Percentiles rank a stretch among this genome's conserved stretches.
These are phyloP conservation scores for Dolichomitus sp. DNA, from an alignment of 2,888 invertebrate species.

Conservation along the genomic window DNA sequence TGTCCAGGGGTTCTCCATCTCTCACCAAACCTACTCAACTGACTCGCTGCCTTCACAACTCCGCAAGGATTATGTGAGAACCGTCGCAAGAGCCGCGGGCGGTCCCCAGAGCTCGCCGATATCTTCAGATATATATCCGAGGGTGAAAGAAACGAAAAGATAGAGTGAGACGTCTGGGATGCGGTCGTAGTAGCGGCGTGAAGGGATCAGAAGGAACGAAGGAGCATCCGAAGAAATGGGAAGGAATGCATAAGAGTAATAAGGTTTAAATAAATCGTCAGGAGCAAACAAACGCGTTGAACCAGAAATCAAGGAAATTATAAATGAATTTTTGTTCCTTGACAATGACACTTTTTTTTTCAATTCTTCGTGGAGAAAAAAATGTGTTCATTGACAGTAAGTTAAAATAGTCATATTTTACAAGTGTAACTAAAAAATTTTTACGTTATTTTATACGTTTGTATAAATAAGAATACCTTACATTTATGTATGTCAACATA, in stretches of 20 bases:
- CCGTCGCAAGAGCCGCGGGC: conserved; percentile 27
- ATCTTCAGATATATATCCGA: conserved; percentile 35
- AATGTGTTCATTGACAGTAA: no score
- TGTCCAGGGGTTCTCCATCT: conserved; percentile 81
- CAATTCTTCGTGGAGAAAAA: neutral
- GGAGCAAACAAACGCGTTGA: conserved; percentile 1
- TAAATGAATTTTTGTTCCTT: neutral
- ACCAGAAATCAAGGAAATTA: neutral
- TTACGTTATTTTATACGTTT: no score
- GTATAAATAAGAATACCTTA: no score
- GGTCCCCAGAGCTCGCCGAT: conserved; percentile 36
- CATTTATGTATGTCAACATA: no score
- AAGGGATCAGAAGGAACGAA: conserved; percentile 13
- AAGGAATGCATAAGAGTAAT: conserved; percentile 2
- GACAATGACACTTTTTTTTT: neutral
- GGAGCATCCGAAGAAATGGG: conserved; percentile 2
- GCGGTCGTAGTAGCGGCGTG: conserved; percentile 16
- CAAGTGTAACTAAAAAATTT: no score
- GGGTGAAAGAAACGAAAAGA: conserved; percentile 11
- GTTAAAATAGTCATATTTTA: no score
- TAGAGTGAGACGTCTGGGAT: conserved; percentile 35
- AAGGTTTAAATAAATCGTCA: conserved; percentile 28
- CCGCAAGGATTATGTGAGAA: conserved; percentile 17
- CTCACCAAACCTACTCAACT: neutral
- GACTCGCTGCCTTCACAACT: neutral